phyloP scores from a whole-genome alignment of 2,888 invertebrate species.

The Xylocampa areola region DNA sequence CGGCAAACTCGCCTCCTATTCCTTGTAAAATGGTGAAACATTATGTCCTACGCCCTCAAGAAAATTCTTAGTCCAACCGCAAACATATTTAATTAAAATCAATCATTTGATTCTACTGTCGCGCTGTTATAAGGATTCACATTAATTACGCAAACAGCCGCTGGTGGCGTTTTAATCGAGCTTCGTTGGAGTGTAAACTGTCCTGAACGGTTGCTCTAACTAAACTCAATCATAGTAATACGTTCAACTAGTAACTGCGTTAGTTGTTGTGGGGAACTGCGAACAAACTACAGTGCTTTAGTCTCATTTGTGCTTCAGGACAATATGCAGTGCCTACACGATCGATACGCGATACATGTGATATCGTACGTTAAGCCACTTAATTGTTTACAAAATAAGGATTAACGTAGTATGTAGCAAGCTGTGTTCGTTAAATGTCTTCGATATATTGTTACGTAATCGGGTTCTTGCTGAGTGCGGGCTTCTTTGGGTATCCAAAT shows the following conservation, averaged over 20 bases:
- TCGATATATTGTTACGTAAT: constrained; percentile 38
- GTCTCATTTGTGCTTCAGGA: constrained; percentile 20
- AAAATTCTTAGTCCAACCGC: constrained; percentile 27
- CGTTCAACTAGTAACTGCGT: constrained; percentile 43
- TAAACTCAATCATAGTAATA: constrained; percentile 53
- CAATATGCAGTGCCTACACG: constrained; percentile 26
- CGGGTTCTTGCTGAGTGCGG: not conserved
- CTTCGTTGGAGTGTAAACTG: constrained; percentile 36
- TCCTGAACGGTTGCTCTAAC: constrained; percentile 21
- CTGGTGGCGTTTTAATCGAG: constrained; percentile 46
- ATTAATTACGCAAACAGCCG: constrained; percentile 54
- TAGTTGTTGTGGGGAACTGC: constrained; percentile 20
- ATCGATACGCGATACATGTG: constrained; percentile 48
- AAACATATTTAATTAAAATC: constrained; percentile 56
- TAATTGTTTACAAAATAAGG: constrained; percentile 41
- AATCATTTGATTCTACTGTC: constrained; percentile 41
- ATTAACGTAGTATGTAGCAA: constrained; percentile 29
- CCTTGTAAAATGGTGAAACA: constrained; percentile 6
- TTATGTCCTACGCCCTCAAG: constrained; percentile 17
- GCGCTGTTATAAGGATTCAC: constrained; percentile 57
- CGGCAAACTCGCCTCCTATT: constrained; percentile 18
- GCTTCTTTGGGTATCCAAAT: constrained; percentile 10
- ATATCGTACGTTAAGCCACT: constrained; percentile 46
- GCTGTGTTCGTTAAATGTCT: constrained; percentile 25
- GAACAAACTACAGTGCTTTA: constrained; percentile 29